Evolutionary conservation across 1,140 invertebrate species (phyloP).

Genomic region (Thalassaphorura encarpata): DNA sequence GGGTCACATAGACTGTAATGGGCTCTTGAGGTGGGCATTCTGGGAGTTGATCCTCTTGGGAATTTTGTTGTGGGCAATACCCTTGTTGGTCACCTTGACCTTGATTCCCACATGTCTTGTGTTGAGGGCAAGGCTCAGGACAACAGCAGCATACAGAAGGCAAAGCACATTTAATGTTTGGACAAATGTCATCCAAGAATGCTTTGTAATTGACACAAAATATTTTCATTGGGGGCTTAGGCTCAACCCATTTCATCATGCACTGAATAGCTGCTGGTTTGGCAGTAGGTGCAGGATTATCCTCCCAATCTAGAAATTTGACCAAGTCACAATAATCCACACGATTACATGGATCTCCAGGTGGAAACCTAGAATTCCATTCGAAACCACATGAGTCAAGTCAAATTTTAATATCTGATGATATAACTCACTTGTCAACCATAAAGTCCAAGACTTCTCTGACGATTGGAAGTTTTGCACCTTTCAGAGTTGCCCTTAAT

Average conservation of each 20-base stretch:
- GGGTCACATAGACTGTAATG: slow-evolving; percentile 18
- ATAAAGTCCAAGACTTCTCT: slow-evolving; percentile 27
- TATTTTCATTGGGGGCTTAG: slow-evolving; percentile 29
- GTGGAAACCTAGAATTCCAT: slow-evolving; percentile 7
- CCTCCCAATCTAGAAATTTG: slow-evolving; percentile 28
- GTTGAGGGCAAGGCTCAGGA: slow-evolving; percentile 16
- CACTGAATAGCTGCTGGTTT: slow-evolving; percentile 28
- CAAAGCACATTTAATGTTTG: slow-evolving; percentile 27
- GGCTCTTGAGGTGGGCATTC: slow-evolving; percentile 25
- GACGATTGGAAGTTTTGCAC: slow-evolving; percentile 27
- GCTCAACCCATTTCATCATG: slow-evolving; percentile 27
- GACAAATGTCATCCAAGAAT: slow-evolving; percentile 29
- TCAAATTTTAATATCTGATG: no score
- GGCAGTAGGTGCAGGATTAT: slow-evolving; percentile 24
- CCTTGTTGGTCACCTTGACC: background rate
- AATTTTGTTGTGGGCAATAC: slow-evolving; percentile 15
- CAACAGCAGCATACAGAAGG: slow-evolving; percentile 23
- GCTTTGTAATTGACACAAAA: slow-evolving; percentile 31
- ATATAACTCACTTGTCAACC: slow-evolving; percentile 25
- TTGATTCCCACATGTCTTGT: slow-evolving; percentile 6
- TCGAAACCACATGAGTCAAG: no score
- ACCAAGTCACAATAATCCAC: slow-evolving; percentile 28
- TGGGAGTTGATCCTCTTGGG: slow-evolving; percentile 9
- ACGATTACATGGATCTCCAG: slow-evolving; percentile 1
- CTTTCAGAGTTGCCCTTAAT: slow-evolving; percentile 25